Evolutionary conservation across 2,113 vertebrate species (phyloP), one percentile per base, ranked within the genome.

Genomic region (Guaruba guarouba): DNA sequence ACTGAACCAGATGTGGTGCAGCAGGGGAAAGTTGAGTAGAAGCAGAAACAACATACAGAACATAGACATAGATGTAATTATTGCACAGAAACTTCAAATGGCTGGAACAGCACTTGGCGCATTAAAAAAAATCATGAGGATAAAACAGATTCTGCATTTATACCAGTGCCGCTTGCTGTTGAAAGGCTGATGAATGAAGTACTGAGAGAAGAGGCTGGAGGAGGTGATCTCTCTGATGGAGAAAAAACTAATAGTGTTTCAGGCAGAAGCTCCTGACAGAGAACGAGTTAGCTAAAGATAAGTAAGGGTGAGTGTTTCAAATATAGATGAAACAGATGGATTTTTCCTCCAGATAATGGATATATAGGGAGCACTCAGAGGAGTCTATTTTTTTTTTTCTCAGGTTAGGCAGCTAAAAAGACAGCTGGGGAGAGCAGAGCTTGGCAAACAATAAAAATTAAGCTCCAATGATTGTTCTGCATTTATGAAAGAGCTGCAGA

Each of bases 301-400:
- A 93, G 80, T 68, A 71, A 84, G 62, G 86, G 55, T 82, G 88
- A 86, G 86, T 78, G 86, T 93, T 95, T 95, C 96, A 92, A 95
- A 95, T 92, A 93, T 63, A 95, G 94, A 91, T 71, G 86, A 95
- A 92, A 82, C 91, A 93, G 94, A 96, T 89, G 91, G 82, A 86
- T 78, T 92, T 96, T 88, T 49, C 59, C 76, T 83, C 46, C 48
- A 84, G 73, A 88, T 79, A 95, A 93, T 82, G 86, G 73, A 82
- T 87, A 86, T 75, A 84, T 33, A 89, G 39, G 57, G 64, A 94
- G 43, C 57, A 95, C 61, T 89, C 43, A 35, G 43, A 91, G 61
- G 59, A 88, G 61, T 57, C 10, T 1, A 19, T 66, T 88, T 78
- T 92, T 43, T 41, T 46, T 46, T 87, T 79, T 24, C 37, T 64